Base-by-base conservation (phyloP, 30 jellyfish, hydroid and myxozoan species). In the Sanderia malayensis region DNA sequence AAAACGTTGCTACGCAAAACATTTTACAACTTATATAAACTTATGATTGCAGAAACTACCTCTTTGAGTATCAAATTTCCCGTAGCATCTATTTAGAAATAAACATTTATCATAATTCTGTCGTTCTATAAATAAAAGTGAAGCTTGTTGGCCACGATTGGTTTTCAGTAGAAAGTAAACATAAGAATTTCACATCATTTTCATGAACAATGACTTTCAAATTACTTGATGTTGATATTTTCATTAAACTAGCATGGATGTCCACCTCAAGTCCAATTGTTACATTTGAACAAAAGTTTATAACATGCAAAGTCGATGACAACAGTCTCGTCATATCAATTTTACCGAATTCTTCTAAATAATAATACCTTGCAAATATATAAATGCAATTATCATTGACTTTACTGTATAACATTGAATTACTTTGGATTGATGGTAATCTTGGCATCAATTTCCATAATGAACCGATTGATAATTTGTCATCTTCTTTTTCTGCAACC, bases 401-500 rank as follows among this genome's bases (percentile, higher is more conserved):
- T 27, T 60, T 61, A 55, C 44, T 76, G 58, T 60, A 76, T 2
- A 76, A 37, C 58, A 65, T 76, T 9, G 55, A 46, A 26, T 63
- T 76, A 4, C 58, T 31, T 19, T 68, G 72, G 46, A 76, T 34
- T 2, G 63, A 71, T 24, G 55, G 47, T 2, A 76, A 46, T 15
- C 27, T 61, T 13, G 87, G 87, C 73, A 76, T 61, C 63, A 46
- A 66, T 3, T 66, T 47, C 77, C 63, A 44, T n/a, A 76, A 13
- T 26, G 45, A 31, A 18, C 44, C 25, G 0, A 76, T 37, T 1
- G 87, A 44, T 10, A 49, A 49, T 24, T 45, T 19, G 4, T 65
- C 73, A 9, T 57, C 31, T 0, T 23, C 62, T 25, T 19, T 30
- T 22, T 49, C 31, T 17, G 46, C 30, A 55, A 23, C 61, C 53